Percentiles rank a stretch among this genome's conserved stretches.
Evolutionary conservation across 2,888 invertebrate genomes (phyloP).

Genomic region (Mycalesis mineus): DNA sequence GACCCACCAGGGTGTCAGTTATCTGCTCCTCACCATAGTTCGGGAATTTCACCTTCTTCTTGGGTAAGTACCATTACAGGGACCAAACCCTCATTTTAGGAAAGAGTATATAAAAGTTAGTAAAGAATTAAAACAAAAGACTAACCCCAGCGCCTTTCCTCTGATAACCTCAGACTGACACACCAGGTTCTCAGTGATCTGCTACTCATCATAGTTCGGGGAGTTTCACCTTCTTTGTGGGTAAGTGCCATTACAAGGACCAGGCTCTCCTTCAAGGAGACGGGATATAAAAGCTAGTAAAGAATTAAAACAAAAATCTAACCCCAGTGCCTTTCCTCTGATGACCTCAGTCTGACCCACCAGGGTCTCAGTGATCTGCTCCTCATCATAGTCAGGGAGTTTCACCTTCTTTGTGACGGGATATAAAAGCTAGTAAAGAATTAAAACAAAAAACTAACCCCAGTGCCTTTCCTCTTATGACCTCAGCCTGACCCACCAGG

Average conservation of each 20-base stretch:
- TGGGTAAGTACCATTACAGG: too few species aligned
- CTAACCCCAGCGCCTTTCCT: slow-evolving; percentile 89
- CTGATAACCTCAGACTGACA: slow-evolving; percentile 89
- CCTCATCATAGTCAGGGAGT: slow-evolving; percentile 92
- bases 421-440: too few species aligned
- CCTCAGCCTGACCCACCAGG: slow-evolving; percentile 89
- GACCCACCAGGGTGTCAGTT: slow-evolving; percentile 89
- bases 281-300: too few species aligned
- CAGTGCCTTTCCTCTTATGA: slow-evolving; percentile 88
- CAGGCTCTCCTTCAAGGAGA: too few species aligned
- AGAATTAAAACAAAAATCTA: neutral
- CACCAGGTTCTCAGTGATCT: slow-evolving; percentile 91
- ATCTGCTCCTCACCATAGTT: slow-evolving; percentile 94
- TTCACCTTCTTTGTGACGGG: too few species aligned
- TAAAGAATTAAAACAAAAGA: too few species aligned
- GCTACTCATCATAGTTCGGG: slow-evolving; percentile 92
- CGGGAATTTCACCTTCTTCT: slow-evolving; percentile 89
- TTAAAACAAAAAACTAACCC: slow-evolving; percentile 81
- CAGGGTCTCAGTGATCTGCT: slow-evolving; percentile 91
- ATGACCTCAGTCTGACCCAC: slow-evolving; percentile 92
- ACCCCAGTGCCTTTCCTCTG: slow-evolving; percentile 91
- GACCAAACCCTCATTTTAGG: too few species aligned
- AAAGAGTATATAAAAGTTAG: too few species aligned
- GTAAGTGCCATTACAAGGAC: too few species aligned
- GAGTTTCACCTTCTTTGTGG: too few species aligned